phyloP scores from a whole-genome alignment of 2,888 invertebrate genomes.

The Sphecodes monilicornis region DNA sequence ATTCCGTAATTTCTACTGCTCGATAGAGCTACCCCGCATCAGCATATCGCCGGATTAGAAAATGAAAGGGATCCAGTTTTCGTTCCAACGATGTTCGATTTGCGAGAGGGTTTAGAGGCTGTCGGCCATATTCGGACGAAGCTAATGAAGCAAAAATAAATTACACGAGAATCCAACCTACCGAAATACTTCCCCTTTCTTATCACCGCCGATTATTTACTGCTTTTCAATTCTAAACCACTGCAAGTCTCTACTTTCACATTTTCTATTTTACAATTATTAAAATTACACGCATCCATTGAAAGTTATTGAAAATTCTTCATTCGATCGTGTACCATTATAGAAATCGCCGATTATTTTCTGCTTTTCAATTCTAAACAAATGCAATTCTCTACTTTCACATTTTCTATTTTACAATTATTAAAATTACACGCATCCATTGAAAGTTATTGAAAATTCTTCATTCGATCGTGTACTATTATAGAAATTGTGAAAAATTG shows the following conservation, averaged over 20 bases:
- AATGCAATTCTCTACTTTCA: too few species aligned
- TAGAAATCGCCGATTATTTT: neutral
- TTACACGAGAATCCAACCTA: neutral
- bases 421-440: too few species aligned
- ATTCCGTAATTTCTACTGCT: conserved; percentile 7
- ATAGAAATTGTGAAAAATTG: neutral
- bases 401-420: too few species aligned
- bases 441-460: too few species aligned
- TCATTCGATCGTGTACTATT: neutral
- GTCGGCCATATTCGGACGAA: neutral
- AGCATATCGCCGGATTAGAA: conserved; percentile 11
- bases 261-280: neutral
- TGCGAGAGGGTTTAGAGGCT: neutral
- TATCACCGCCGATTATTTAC: neutral
- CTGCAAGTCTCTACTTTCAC: neutral
- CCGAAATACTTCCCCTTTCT: neutral
- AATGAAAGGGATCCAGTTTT: conserved; percentile 5
- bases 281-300: neutral
- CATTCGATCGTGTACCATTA: neutral
- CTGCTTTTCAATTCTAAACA: neutral
- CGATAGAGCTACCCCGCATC: conserved; percentile 1
- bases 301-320: neutral
- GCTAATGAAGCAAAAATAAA: neutral
- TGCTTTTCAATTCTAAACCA: neutral
- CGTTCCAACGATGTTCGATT: neutral